Evolutionary conservation across 2,888 invertebrate genomes (phyloP), one percentile per base, ranked within the genome.

Genomic region (Drosophila rellima): DNA sequence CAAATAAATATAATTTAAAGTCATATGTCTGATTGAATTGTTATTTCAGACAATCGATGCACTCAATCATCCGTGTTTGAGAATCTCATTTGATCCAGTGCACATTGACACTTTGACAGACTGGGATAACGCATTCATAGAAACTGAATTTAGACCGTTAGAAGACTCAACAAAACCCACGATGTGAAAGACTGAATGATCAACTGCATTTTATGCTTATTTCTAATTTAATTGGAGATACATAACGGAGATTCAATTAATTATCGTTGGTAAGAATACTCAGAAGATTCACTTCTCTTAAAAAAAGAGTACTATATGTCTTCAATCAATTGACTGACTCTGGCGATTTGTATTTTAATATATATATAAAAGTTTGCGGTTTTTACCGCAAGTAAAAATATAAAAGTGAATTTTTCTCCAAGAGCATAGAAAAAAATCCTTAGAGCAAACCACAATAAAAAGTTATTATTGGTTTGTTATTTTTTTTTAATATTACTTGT

Each of bases 401-500:
- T 20, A 20, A 20, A 20, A 20, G 20, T 20, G 20, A 20, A 20
- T 20, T 20, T 20, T 20, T 3, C 20, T 3, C 20, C 3, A 20
- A 20, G 2, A 20, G 20, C 20, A 20, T 20, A 20, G 20, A 20
- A 20, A 20, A 20, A 20, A 20, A 2, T 20, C 20, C 20, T 20
- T 20, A 20, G 20, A 20, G 2, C 3, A 20, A 20, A 20, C 20
- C 20, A 2, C 18, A 31, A 20, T 35, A 54, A 8, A 48, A 50
- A 50, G 44, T 39, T 17, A 17, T 11, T 17, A 17, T 57, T n/a
- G n/a, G n/a, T 23, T 20, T 37, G 15, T 26, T 8, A n/a, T 42
- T 59, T 18, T 48, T 66, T 40, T 72, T 63, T 51, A 52, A 39
- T 76, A 78, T 81, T 77, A 83, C 33, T 78, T 83, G 68, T 67